Conservation (phyloP, 2,888 invertebrate species). For the Cheilosia grossa region DNA sequence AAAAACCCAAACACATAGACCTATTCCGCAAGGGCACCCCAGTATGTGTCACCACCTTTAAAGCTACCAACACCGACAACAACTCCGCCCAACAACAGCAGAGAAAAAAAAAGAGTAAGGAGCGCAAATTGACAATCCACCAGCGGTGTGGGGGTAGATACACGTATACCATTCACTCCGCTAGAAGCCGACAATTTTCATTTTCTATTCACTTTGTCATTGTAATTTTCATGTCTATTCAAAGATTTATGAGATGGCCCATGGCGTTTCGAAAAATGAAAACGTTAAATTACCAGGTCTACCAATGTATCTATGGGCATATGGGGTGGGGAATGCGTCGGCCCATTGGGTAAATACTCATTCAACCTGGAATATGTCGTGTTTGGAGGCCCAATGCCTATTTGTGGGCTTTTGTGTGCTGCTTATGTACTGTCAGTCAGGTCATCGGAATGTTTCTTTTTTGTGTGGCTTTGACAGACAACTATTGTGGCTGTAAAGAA, state of each 20-base stretch:
- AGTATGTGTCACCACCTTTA: slow-evolving; percentile 41
- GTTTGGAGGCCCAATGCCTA: slow-evolving; percentile 1
- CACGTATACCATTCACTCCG: neutral
- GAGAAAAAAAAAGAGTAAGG: neutral
- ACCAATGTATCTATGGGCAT: neutral
- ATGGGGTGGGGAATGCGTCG: slow-evolving; percentile 41
- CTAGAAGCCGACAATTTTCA: slow-evolving; percentile 71
- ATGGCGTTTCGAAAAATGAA: slow-evolving; percentile 65
- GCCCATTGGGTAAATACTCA: slow-evolving; percentile 70
- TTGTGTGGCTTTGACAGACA: slow-evolving; percentile 34
- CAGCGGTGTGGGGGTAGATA: slow-evolving; percentile 5
- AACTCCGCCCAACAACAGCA: slow-evolving; percentile 33
- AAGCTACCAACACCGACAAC: slow-evolving; percentile 44
- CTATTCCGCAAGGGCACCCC: slow-evolving; percentile 33
- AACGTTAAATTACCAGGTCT: slow-evolving; percentile 68
- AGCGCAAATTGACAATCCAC: slow-evolving; percentile 34
- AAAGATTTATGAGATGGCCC: slow-evolving; percentile 74
- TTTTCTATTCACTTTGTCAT: slow-evolving; percentile 74
- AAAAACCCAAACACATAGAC: slow-evolving; percentile 6
- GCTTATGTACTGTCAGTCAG: slow-evolving; percentile 54
- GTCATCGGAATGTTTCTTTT: slow-evolving; percentile 43
- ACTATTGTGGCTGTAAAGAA: slow-evolving; percentile 50
- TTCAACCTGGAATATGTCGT: slow-evolving; percentile 48
- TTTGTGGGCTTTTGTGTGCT: slow-evolving; percentile 28
- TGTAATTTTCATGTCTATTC: slow-evolving; percentile 74